Conservation (phyloP, 2,888 invertebrate species). For the Microdon myrmicae region DNA sequence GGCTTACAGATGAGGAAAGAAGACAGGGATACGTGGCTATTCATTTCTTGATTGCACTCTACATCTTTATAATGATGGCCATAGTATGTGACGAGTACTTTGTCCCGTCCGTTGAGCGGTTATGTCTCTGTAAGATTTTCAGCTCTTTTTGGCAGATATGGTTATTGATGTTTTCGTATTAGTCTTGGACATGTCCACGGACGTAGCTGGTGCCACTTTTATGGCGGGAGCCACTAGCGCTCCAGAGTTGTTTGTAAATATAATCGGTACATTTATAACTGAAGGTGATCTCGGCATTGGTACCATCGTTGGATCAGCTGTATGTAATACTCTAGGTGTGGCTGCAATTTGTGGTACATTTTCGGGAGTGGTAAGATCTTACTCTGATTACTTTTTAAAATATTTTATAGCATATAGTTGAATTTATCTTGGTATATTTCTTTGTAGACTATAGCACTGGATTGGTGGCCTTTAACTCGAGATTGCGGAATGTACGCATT, state of each 20-base stretch:
- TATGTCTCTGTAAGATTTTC: too few species aligned
- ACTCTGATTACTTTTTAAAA: too few species aligned
- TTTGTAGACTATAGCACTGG: constrained; percentile 78
- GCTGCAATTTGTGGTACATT: constrained; percentile 83
- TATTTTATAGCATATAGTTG: too few species aligned
- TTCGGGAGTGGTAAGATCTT: constrained; percentile 74
- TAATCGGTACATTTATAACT: constrained; percentile 87
- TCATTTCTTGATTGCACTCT: constrained; percentile 81
- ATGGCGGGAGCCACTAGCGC: constrained; percentile 94
- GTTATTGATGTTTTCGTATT: constrained; percentile 35
- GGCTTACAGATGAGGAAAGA: constrained; percentile 79
- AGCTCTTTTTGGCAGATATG: constrained; percentile 5
- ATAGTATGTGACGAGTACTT: constrained; percentile 95
- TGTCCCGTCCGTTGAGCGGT: constrained; percentile 88
- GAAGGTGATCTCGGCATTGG: constrained; percentile 86
- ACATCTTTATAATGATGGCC: constrained; percentile 86
- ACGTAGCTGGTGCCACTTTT: constrained; percentile 92
- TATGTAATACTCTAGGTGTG: constrained; percentile 86
- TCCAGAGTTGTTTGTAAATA: constrained; percentile 89
- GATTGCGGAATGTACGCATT: constrained; percentile 84
- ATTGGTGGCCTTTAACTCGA: constrained; percentile 87
- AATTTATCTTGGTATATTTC: constrained; percentile 17
- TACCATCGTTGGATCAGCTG: constrained; percentile 85
- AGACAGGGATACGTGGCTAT: constrained; percentile 81
- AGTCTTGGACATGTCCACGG: constrained; percentile 84